Evolutionary conservation across 2,797 vertebrate genomes (phyloP), one percentile per base, ranked within the genome.

Genomic region (Nasua narica): DNA sequence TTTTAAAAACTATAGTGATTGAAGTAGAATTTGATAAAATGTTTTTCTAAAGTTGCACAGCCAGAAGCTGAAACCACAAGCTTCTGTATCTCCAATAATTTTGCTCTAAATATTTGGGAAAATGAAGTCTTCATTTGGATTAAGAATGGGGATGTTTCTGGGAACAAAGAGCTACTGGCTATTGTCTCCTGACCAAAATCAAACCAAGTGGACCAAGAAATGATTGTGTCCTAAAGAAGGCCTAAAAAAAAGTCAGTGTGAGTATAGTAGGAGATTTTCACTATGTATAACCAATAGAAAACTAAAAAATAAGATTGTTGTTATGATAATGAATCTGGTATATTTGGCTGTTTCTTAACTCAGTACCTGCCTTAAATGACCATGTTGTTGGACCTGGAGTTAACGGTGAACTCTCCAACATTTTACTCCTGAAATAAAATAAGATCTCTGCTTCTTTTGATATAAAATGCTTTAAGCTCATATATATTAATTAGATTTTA

Each of bases 171-270:
- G 62, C 35, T 46, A 7, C 19, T 48, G 87, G 32, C 56, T 82
- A 79, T 74, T 65, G 4, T 56, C 32, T 96, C 62, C 52, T 93
- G 91, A 92, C 32, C 77, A 97, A 67, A 96, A 87, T 87, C 74
- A 97, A 90, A 35, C 50, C 72, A 93, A 87, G 35, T 87, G 25
- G 50, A 50, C 82, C 78, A 21, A 96, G 85, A 96, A 96, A 95
- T 93, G 5, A 84, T 78, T 96, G 50, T 76, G 50, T 37, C 70
- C 50, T 58, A 85, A 89, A 90, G 94, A 87, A 94, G 46, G 9
- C 32, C 69, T 18, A 23, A 50, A 72, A 67, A 94, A 86, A 89
- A 72, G 62, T 21, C 79, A 92, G 37, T n/a, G n/a, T 90, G 50
- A 83, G 2, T 76, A 16, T 94, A 72, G 92, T 13, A 37, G 46